phyloP scores from a whole-genome alignment of 1,140 invertebrate genomes.

The Linepithema humile region DNA sequence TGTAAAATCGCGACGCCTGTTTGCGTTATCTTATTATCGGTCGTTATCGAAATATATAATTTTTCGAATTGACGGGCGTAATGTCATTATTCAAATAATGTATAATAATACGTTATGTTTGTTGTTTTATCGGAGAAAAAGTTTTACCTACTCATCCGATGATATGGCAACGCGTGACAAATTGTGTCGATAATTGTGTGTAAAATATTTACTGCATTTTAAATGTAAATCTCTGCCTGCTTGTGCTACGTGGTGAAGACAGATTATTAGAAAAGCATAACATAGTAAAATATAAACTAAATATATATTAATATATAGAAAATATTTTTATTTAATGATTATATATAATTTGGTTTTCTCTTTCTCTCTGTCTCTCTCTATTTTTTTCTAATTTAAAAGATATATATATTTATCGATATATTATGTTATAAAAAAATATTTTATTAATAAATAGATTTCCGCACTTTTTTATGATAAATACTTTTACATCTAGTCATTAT shows the following conservation, averaged over 20 bases:
- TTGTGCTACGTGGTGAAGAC: neutral
- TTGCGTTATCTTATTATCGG: slow-evolving; percentile 46
- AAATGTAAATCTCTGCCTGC: neutral
- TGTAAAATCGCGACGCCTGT: slow-evolving; percentile 42
- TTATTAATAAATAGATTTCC: too few species aligned
- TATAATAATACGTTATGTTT: slow-evolving; percentile 23
- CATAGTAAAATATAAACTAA: neutral
- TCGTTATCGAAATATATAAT: slow-evolving; percentile 43
- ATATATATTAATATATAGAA: slow-evolving; percentile 9
- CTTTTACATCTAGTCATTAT: too few species aligned
- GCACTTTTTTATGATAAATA: too few species aligned
- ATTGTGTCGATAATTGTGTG: neutral
- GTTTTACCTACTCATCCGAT: neutral
- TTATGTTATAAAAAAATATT: neutral
- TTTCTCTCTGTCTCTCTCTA: too few species aligned
- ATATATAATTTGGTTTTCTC: too few species aligned
- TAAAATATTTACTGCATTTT: slow-evolving; percentile 26
- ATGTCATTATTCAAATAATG: slow-evolving; percentile 24
- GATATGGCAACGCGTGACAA: slow-evolving; percentile 10
- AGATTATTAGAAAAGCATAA: neutral
- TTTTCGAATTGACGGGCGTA: slow-evolving; percentile 29
- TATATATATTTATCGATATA: neutral
- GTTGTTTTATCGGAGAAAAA: slow-evolving; percentile 19
- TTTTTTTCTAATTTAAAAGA: neutral
- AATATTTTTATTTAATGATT: neutral